Percentiles rank a stretch among this genome's conserved stretches.
phyloP scores from a whole-genome alignment of 2,797 vertebrate species.

The Rhynchonycteris naso region DNA sequence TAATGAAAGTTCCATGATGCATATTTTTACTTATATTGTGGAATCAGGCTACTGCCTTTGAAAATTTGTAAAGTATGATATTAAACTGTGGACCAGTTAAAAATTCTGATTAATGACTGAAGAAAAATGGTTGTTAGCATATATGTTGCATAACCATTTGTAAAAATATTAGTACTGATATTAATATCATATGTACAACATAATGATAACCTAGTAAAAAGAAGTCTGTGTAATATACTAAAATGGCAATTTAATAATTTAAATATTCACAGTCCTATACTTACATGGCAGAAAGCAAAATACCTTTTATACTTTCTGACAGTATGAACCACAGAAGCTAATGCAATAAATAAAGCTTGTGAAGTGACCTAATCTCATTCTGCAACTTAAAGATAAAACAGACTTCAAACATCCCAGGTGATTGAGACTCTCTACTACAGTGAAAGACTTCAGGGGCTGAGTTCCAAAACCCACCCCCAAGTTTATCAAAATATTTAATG shows the following conservation, averaged over 20 bases:
- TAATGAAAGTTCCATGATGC: not conserved
- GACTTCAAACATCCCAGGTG: not conserved
- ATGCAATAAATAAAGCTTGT: conserved; percentile 39
- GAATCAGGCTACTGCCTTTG: not conserved
- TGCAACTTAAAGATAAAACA: not conserved
- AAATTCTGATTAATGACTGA: not conserved
- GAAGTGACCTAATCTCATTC: conserved; percentile 19
- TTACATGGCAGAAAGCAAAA: not conserved
- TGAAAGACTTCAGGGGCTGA: conserved; percentile 50
- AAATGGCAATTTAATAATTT: conserved; percentile 50
- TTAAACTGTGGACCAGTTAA: conserved; percentile 21
- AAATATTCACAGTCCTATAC: not conserved
- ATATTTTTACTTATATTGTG: not conserved
- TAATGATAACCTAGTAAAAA: conserved; percentile 34
- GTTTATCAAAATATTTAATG: conserved; percentile 54
- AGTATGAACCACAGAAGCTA: not conserved
- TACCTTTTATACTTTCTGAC: not conserved
- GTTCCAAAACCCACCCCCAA: conserved; percentile 13
- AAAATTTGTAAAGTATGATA: conserved; percentile 2
- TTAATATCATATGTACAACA: not conserved
- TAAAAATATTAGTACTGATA: not conserved
- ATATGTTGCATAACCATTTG: not conserved
- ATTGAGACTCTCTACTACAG: not conserved
- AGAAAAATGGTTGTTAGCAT: conserved; percentile 1
- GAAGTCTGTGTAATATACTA: conserved; percentile 25